Evolutionary conservation across 92 coral and sea anemone species (phyloP).

Genomic region (Umimayanthus kanabou): DNA sequence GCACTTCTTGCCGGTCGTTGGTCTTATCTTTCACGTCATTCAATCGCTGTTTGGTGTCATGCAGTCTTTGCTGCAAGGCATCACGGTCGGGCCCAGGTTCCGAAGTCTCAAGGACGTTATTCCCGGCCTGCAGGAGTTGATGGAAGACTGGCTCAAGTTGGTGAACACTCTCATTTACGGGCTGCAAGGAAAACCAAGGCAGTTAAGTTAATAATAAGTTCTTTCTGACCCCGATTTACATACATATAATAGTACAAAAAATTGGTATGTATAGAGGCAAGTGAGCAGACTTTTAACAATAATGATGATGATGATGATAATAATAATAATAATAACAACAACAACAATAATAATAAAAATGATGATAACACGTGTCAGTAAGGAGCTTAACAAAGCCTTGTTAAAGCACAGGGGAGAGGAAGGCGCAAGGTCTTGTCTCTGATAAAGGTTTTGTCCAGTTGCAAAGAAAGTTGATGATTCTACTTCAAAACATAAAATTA

Average conservation of each 20-base stretch:
- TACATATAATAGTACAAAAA: no score
- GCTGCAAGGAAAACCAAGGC: conserved; percentile 45
- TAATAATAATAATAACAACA: neutral
- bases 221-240: no score
- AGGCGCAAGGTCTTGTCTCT: no score
- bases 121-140: conserved; percentile 85
- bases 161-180: conserved; percentile 76
- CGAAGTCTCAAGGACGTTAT: conserved; percentile 75
- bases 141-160: conserved; percentile 86
- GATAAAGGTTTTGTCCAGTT: no score
- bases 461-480: no score
- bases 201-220: neutral
- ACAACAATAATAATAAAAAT: neutral
- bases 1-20: conserved; percentile 77
- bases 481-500: no score
- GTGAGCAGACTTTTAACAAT: neutral
- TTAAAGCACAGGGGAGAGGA: no score
- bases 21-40: conserved; percentile 76
- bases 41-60: conserved; percentile 89
- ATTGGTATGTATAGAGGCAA: no score
- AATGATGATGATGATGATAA: neutral
- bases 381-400: no score
- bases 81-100: conserved; percentile 99
- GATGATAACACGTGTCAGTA: neutral
- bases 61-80: conserved; percentile 79